Evolutionary conservation across 2,888 invertebrate genomes (phyloP).

Genomic region (Carabus problematicus): DNA sequence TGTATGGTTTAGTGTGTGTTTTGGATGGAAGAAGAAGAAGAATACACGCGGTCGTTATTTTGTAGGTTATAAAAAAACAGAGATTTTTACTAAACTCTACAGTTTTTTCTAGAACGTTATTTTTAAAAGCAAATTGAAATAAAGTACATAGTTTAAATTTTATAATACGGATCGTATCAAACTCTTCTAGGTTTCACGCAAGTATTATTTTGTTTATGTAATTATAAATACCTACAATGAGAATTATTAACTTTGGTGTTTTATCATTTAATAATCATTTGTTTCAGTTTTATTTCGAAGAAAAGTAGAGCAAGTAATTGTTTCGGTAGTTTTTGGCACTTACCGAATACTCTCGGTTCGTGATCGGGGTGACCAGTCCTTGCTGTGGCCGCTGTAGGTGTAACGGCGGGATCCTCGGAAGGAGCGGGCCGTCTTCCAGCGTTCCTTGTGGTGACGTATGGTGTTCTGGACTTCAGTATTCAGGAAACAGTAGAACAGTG

Average conservation of each 20-base stretch:
- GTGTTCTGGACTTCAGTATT: slow-evolving; percentile 90
- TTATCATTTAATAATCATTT: no score
- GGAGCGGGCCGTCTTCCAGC: slow-evolving; percentile 74
- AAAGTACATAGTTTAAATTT: background rate
- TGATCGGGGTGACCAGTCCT: slow-evolving; percentile 83
- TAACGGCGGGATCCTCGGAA: slow-evolving; percentile 67
- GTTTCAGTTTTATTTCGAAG: no score
- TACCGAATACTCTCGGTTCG: slow-evolving; percentile 85
- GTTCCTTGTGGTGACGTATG: slow-evolving; percentile 77
- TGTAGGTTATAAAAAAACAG: background rate
- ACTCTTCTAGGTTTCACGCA: background rate
- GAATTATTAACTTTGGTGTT: background rate
- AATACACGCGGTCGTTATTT: background rate
- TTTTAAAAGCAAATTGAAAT: background rate
- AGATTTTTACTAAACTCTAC: no score
- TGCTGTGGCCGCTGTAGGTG: slow-evolving; percentile 76
- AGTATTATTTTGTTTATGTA: background rate
- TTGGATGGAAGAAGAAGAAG: background rate
- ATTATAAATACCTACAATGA: background rate
- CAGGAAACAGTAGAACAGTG: slow-evolving; percentile 87
- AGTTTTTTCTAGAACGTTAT: no score
- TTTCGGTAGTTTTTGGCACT: slow-evolving; percentile 48
- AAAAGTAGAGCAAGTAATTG: background rate
- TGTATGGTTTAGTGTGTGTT: background rate
- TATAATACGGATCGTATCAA: background rate